A percentile compares a stretch with the other conserved stretches of the same genome.
These are phyloP conservation scores for Okamejei kenojei DNA, from an alignment of 2,797 vertebrate species.

Conservation along the genomic window DNA sequence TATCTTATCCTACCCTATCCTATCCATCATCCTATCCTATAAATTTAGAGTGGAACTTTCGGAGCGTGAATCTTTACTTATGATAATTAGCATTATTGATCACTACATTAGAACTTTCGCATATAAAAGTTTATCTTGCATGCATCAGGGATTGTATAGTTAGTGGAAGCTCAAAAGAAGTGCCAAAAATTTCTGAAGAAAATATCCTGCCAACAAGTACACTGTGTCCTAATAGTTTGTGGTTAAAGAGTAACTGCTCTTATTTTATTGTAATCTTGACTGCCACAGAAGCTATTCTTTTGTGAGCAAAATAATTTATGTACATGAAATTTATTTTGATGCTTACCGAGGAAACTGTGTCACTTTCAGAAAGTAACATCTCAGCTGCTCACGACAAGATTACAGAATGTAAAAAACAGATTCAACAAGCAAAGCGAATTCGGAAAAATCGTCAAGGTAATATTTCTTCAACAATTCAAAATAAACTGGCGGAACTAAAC, in stretches of 20 bases:
- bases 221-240: neutral
- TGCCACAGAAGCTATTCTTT: neutral
- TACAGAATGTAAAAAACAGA: conserved; percentile 94
- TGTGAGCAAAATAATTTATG: neutral
- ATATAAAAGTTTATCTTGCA: neutral
- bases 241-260: neutral
- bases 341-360: conserved; percentile 7
- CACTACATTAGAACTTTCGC: neutral
- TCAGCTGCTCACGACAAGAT: conserved; percentile 93
- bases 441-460: conserved; percentile 95
- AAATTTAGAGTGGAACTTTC: neutral
- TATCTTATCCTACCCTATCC: too few species aligned
- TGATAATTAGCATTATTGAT: neutral
- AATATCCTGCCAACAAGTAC: neutral
- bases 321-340: conserved; percentile 14
- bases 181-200: neutral
- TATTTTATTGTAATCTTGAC: neutral
- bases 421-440: conserved; percentile 91
- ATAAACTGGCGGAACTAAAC: neutral
- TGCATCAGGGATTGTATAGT: neutral
- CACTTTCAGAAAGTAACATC: conserved; percentile 78
- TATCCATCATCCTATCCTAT: neutral
- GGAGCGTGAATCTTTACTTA: neutral
- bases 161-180: neutral
- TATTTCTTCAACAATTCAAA: conserved; percentile 1